These are phyloP conservation scores for Tricholauxania praeusta DNA, from an alignment of 2,888 invertebrate species.

Conservation along the genomic window DNA sequence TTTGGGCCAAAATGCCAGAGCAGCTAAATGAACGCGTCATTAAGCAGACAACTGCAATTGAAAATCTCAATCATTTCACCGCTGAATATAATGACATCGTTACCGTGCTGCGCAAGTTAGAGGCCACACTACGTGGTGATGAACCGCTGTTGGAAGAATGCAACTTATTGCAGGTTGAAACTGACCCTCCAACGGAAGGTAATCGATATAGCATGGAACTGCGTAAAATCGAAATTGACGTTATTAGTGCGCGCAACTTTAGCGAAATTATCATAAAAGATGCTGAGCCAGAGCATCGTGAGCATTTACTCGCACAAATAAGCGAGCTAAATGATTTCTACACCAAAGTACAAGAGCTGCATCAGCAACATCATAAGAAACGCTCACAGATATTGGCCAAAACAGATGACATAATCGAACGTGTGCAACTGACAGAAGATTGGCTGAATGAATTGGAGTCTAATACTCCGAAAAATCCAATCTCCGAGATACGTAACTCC, in stretches of 20 bases:
- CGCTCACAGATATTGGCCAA: slow-evolving; percentile 58
- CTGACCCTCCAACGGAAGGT: slow-evolving; percentile 14
- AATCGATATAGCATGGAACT: slow-evolving; percentile 60
- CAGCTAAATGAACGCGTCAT: slow-evolving; percentile 64
- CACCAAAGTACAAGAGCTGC: slow-evolving; percentile 58
- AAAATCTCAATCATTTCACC: slow-evolving; percentile 66
- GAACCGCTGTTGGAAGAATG: slow-evolving; percentile 20
- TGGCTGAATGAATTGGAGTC: slow-evolving; percentile 77
- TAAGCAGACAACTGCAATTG: slow-evolving; percentile 67
- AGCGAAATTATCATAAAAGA: slow-evolving; percentile 66
- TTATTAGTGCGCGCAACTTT: slow-evolving; percentile 67
- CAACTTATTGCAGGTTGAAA: not conserved
- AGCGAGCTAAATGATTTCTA: slow-evolving; percentile 61
- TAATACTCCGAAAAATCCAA: slow-evolving; percentile 73
- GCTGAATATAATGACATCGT: slow-evolving; percentile 64
- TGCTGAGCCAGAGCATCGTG: slow-evolving; percentile 58
- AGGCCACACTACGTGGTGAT: slow-evolving; percentile 43
- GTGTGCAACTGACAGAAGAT: slow-evolving; percentile 65
- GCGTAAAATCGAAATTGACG: slow-evolving; percentile 67
- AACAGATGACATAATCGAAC: slow-evolving; percentile 60
- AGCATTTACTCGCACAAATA: slow-evolving; percentile 57
- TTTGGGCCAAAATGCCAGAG: slow-evolving; percentile 63
- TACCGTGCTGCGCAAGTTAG: slow-evolving; percentile 54
- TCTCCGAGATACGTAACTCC: slow-evolving; percentile 73
- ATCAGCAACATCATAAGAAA: slow-evolving; percentile 58